A percentile compares a stretch with the other conserved stretches of the same genome.
phyloP scores from a whole-genome alignment of 1,140 invertebrate species.

The Ylistrum balloti region DNA sequence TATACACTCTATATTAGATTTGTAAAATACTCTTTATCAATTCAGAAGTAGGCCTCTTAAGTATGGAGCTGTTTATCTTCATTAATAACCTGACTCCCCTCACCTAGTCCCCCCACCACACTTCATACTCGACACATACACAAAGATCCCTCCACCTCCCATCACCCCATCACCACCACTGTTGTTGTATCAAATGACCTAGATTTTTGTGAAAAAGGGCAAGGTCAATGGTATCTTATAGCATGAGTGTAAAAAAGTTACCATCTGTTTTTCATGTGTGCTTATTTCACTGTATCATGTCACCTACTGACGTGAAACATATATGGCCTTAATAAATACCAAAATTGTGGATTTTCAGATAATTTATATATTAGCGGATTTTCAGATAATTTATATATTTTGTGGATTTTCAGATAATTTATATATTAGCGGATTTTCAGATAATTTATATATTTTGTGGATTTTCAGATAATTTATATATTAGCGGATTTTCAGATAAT shows the following conservation, averaged over 20 bases:
- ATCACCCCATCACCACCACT: background rate
- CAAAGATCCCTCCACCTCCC: background rate
- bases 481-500: no score
- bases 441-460: no score
- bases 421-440: no score
- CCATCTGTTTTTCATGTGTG: background rate
- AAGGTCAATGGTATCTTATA: background rate
- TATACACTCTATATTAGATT: constrained; percentile 28
- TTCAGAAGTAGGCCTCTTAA: constrained; percentile 8
- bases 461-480: no score
- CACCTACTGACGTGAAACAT: no score
- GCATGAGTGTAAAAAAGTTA: background rate
- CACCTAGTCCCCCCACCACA: background rate
- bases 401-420: no score
- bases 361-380: no score
- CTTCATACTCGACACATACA: background rate
- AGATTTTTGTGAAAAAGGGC: background rate
- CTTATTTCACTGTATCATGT: no score
- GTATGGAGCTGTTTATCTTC: constrained; percentile 26
- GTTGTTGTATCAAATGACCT: background rate
- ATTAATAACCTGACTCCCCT: background rate
- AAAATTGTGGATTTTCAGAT: no score
- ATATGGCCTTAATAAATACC: no score
- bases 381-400: no score
- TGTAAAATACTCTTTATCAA: background rate